Conservation (phyloP, 1,140 invertebrate species). For the Lordiphosa clarofinis region DNA sequence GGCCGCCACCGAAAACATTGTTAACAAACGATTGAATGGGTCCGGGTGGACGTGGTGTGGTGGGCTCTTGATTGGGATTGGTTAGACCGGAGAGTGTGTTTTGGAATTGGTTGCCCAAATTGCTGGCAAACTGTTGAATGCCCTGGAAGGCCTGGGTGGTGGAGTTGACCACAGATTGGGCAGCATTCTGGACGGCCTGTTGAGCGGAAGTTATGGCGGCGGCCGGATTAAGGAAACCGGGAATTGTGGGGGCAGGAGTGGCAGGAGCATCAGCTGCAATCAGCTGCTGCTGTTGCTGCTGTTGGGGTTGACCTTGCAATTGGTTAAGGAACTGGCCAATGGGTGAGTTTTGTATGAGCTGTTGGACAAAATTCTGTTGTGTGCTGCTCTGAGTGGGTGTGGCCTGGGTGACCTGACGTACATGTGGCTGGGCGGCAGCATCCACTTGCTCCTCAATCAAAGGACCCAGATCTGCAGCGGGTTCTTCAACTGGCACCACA, state of each 20-base stretch:
- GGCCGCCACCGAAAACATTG: constrained; percentile 61
- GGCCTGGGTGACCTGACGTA: constrained; percentile 70
- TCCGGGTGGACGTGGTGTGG: constrained; percentile 64
- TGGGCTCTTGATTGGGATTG: constrained; percentile 54
- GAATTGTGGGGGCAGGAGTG: constrained; percentile 57
- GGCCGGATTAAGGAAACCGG: constrained; percentile 61
- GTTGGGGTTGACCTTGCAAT: constrained; percentile 50
- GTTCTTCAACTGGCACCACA: not conserved
- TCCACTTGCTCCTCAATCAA: constrained; percentile 1
- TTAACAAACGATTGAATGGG: constrained; percentile 71
- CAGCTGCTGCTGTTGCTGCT: constrained; percentile 13
- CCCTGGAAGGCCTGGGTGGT: constrained; percentile 74
- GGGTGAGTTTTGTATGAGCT: constrained; percentile 71
- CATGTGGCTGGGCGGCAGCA: constrained; percentile 30
- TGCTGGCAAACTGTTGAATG: constrained; percentile 69
- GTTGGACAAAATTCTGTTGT: constrained; percentile 73
- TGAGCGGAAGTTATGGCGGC: constrained; percentile 63
- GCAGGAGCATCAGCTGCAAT: constrained; percentile 22
- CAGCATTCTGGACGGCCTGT: constrained; percentile 63
- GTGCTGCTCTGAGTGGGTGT: constrained; percentile 65
- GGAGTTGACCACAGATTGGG: constrained; percentile 62
- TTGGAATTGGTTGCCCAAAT: constrained; percentile 71
- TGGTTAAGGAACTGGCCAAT: constrained; percentile 72
- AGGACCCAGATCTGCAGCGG: not conserved
- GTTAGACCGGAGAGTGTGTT: constrained; percentile 59